These are phyloP conservation scores for Sterna hirundo DNA, from an alignment of 2,113 vertebrate genomes.

Conservation along the genomic window DNA sequence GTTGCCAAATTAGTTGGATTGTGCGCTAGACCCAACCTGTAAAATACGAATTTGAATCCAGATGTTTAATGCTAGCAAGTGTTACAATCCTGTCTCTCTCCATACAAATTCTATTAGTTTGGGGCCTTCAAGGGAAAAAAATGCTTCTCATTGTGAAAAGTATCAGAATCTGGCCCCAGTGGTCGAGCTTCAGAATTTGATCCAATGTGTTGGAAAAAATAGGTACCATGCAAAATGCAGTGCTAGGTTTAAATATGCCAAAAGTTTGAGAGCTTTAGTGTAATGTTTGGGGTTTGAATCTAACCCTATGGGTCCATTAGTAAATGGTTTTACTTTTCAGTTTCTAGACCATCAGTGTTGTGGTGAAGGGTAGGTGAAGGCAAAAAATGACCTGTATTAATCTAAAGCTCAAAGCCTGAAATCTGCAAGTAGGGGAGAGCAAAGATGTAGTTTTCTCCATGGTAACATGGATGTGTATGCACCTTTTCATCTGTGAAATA, in stretches of 20 bases:
- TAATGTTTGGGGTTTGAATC: constrained; percentile 27
- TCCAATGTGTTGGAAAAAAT: background rate
- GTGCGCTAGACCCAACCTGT: background rate
- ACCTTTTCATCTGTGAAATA: constrained; percentile 32
- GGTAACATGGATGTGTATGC: constrained; percentile 5
- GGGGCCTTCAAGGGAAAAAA: background rate
- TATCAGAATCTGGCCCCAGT: background rate
- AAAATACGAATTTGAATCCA: background rate
- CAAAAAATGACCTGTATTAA: constrained; percentile 44
- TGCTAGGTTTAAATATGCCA: background rate
- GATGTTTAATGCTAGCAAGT: background rate
- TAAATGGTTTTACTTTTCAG: constrained; percentile 18
- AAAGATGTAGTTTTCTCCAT: constrained; percentile 28
- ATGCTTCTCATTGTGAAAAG: background rate
- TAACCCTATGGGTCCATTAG: constrained; percentile 21
- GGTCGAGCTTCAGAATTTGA: background rate
- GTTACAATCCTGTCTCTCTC: background rate
- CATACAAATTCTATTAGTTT: background rate
- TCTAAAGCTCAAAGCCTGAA: constrained; percentile 46
- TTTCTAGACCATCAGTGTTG: constrained; percentile 24
- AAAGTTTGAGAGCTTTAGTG: background rate
- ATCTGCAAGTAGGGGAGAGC: background rate
- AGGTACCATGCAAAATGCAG: background rate
- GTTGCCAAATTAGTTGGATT: background rate
- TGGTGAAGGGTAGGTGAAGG: constrained; percentile 14